Conservation (phyloP, 2,113 vertebrate genomes). For the Campylorhamphus procurvoides region DNA sequence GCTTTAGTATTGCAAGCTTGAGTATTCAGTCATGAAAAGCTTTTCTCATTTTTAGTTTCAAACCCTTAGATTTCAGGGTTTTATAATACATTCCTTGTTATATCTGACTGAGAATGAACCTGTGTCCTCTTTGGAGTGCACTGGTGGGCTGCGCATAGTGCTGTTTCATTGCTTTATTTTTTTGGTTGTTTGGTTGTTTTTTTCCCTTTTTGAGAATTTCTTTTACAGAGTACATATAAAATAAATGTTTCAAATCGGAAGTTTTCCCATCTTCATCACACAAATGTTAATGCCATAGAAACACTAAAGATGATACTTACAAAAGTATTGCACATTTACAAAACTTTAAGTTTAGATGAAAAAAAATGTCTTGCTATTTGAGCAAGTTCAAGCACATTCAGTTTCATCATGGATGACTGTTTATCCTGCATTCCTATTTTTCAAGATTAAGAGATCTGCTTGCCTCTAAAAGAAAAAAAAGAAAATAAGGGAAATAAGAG, state of each 20-base stretch:
- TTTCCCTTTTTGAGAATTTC: background rate
- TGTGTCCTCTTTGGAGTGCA: fast-evolving
- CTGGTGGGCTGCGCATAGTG: background rate
- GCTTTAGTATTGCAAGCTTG: background rate
- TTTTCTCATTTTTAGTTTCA: background rate
- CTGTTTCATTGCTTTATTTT: background rate
- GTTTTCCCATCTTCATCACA: background rate
- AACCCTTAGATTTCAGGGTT: background rate
- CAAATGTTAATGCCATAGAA: background rate
- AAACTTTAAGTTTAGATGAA: background rate
- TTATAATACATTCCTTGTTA: background rate
- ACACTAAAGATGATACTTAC: background rate
- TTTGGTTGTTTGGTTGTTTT: too few species aligned
- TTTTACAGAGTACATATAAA: background rate
- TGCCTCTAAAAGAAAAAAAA: background rate
- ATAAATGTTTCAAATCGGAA: background rate
- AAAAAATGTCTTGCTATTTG: background rate
- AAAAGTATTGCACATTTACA: background rate
- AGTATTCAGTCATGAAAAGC: background rate
- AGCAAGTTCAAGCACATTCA: background rate
- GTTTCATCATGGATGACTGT: background rate
- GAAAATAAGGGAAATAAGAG: background rate
- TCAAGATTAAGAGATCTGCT: background rate
- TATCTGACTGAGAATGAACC: background rate
- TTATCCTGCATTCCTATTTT: background rate